These are phyloP conservation scores for Aphidius gifuensis DNA, from an alignment of 1,140 invertebrate species.

Conservation along the genomic window DNA sequence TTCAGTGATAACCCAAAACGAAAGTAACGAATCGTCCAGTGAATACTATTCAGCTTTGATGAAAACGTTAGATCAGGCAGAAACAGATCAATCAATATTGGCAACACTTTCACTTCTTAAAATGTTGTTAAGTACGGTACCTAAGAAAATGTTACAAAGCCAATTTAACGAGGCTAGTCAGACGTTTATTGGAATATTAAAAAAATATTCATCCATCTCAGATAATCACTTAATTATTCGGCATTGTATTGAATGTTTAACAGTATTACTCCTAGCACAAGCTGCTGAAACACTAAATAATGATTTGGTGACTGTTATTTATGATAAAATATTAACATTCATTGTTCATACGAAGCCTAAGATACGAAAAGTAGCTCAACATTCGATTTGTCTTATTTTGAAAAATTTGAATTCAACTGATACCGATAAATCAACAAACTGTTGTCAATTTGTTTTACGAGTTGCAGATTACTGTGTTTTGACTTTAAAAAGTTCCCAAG, in stretches of 20 bases:
- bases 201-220: conserved; percentile 62
- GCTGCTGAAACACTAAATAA: conserved; percentile 73
- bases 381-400: conserved; percentile 71
- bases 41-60: conserved; percentile 92
- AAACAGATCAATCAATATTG: conserved; percentile 61
- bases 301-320: conserved; percentile 71
- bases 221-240: conserved; percentile 70
- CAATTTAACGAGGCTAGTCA: conserved; percentile 74
- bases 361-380: conserved; percentile 82
- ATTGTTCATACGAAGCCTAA: conserved; percentile 81
- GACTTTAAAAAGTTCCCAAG: conserved; percentile 63
- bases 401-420: conserved; percentile 54
- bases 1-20: conserved; percentile 85
- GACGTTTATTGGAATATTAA: conserved; percentile 69
- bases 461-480: conserved; percentile 75
- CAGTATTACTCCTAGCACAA: conserved; percentile 76
- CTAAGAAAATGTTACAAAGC: conserved; percentile 69
- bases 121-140: conserved; percentile 84
- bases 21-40: conserved; percentile 80
- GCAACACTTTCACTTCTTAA: conserved; percentile 78
- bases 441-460: conserved; percentile 69
- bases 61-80: conserved; percentile 72
- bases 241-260: conserved; percentile 70
- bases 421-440: conserved; percentile 40
- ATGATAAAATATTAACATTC: conserved; percentile 75